These are phyloP conservation scores for Petaurus breviceps DNA, from an alignment of 2,113 vertebrate genomes.

Conservation along the genomic window DNA sequence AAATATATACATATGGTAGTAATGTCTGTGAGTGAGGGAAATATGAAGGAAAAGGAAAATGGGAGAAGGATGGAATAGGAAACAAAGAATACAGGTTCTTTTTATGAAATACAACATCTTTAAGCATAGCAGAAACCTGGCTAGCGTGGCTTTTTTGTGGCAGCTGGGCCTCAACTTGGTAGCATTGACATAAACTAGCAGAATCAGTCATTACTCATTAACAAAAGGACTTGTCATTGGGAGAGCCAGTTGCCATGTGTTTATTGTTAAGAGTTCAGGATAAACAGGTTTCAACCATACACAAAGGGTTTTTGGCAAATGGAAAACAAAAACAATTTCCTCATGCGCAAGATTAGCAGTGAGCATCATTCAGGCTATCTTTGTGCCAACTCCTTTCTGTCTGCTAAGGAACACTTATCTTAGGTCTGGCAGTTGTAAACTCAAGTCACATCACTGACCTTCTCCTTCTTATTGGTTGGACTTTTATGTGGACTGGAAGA, in stretches of 20 bases:
- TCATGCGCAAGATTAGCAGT: conserved; percentile 28
- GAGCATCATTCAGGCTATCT: conserved; percentile 12
- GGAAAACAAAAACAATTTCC: conserved; percentile 70
- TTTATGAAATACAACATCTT: background rate
- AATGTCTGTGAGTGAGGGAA: background rate
- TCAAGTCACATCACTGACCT: conserved; percentile 23
- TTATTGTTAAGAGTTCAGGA: conserved; percentile 73
- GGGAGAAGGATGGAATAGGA: background rate
- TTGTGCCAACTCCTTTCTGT: background rate
- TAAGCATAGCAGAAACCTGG: background rate
- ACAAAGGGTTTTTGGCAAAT: conserved; percentile 59
- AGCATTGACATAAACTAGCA: conserved; percentile 1
- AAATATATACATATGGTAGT: background rate
- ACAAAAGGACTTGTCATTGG: conserved; percentile 67
- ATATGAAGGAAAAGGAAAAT: background rate
- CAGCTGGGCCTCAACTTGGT: background rate
- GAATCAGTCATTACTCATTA: conserved; percentile 57
- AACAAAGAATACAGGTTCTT: background rate
- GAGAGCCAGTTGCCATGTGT: conserved; percentile 67
- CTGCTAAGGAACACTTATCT: background rate
- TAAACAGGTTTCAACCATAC: conserved; percentile 73
- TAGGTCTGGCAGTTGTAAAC: conserved; percentile 8
- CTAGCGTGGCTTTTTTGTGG: background rate
- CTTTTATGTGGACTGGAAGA: background rate
- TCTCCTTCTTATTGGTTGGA: background rate